These are phyloP conservation scores for Nylanderia fulva DNA, from an alignment of 1,140 invertebrate species.

Conservation along the genomic window DNA sequence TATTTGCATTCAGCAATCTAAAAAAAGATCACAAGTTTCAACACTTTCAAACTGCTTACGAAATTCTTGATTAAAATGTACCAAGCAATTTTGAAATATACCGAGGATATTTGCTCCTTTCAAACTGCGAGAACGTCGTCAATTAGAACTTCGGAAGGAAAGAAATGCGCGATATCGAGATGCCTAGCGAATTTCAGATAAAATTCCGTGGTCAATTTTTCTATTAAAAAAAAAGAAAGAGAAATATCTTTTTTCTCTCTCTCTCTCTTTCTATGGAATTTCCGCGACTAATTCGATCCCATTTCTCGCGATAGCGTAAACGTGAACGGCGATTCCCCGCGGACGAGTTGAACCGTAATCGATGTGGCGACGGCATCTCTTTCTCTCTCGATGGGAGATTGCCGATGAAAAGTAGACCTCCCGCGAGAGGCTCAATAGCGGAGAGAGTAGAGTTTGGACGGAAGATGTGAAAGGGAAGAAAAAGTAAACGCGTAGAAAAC, in stretches of 20 bases:
- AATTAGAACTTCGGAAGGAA: background rate
- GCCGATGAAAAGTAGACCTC: slow-evolving; percentile 22
- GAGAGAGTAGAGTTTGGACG: background rate
- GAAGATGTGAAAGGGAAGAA: slow-evolving; percentile 5
- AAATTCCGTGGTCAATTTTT: slow-evolving; percentile 9
- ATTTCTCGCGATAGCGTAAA: slow-evolving; percentile 54
- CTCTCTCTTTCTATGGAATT: slow-evolving; percentile 34
- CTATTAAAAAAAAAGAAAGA: background rate
- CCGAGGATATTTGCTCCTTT: slow-evolving; percentile 23
- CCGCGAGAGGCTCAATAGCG: slow-evolving; percentile 18
- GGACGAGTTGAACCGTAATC: slow-evolving; percentile 57
- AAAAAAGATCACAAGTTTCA: background rate
- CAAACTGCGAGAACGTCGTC: slow-evolving; percentile 15
- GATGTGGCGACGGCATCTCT: slow-evolving; percentile 36
- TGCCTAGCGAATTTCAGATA: slow-evolving; percentile 17
- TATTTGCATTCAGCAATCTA: background rate
- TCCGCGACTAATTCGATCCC: slow-evolving; percentile 61
- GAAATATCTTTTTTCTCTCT: no score
- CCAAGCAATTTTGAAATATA: slow-evolving; percentile 1
- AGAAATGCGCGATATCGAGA: slow-evolving; percentile 9
- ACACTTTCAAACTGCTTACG: background rate
- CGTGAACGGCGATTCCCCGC: slow-evolving; percentile 47
- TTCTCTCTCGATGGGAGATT: background rate
- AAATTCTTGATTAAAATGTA: slow-evolving; percentile 24
- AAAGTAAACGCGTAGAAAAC: slow-evolving; percentile 33